Evolutionary conservation across 2,113 vertebrate species (phyloP), one percentile per base, ranked within the genome.

Genomic region (Riparia riparia): DNA sequence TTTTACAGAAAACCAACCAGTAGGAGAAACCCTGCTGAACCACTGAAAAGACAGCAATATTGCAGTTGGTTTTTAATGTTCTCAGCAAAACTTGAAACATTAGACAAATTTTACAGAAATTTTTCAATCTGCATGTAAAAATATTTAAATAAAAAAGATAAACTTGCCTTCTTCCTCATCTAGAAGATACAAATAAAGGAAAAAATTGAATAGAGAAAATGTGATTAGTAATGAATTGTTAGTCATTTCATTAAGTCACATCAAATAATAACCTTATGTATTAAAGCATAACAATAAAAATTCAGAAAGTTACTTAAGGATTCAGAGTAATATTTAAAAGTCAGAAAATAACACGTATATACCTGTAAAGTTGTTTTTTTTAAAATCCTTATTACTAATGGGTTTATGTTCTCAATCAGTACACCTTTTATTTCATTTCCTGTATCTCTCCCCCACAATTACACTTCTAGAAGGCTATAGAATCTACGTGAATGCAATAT

Each of bases 141-240:
- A 73, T 86, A 94, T 79, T 95, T 88, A 90, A 96, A 87, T 95
- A 96, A 95, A 84, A 96, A 97, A 97, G 97, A 41, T 77, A 93
- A 96, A 99, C 99, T 99, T 99, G 99, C 99, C 99, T 99, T 99
- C 99, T 93, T 99, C 98, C 97, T 98, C 98, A 97, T 99, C 99
- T 99, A 98, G 97, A 97, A 98, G 97, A 98, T 97, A 98, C 50
- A 95, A 97, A 97, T 90, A 95, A 95, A 97, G 84, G 82, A 83
- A 98, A 96, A 98, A 95, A 98, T 96, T 57, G 92, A 96, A 98
- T 65, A 98, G 90, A 98, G 88, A 98, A 96, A 97, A 96, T 68
- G 80, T 54, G 79, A 94, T 98, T 98, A 98, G 95, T 96, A 96
- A 91, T 1, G 53, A 97, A 96, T 18, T 50, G 87, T 96, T 98